These are phyloP conservation scores for Schizopygopsis malacanthus DNA, from an alignment of 2,797 vertebrate species.

Conservation along the genomic window DNA sequence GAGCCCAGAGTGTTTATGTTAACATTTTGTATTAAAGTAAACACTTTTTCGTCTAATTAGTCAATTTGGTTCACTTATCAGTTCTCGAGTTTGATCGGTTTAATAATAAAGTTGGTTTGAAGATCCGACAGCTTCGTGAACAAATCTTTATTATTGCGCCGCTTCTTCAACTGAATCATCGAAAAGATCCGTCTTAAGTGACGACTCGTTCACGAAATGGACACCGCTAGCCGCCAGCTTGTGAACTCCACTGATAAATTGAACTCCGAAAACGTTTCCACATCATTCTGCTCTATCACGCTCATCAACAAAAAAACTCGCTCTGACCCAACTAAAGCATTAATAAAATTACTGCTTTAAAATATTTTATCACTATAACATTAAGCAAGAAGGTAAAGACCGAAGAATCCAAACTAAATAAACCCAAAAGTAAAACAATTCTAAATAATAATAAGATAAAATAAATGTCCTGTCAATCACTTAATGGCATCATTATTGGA, in stretches of 20 bases:
- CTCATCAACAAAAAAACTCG: not conserved
- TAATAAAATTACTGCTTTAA: not conserved
- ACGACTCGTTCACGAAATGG: not conserved
- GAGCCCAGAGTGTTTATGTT: not conserved
- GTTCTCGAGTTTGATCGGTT: not conserved
- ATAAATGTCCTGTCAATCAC: not conserved
- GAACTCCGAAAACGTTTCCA: not conserved
- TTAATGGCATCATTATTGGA: not conserved
- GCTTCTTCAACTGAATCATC: not conserved
- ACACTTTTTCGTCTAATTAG: not conserved
- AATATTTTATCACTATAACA: not conserved
- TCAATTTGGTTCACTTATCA: not conserved
- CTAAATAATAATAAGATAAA: not conserved
- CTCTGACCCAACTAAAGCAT: not conserved
- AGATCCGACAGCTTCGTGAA: not conserved
- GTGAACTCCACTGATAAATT: not conserved
- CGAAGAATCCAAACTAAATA: not conserved
- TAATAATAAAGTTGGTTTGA: not conserved
- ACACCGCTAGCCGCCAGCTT: not conserved
- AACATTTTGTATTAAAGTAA: not conserved
- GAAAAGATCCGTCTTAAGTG: too few species aligned
- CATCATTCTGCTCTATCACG: not conserved
- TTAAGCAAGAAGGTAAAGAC: not conserved
- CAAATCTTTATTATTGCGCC: not conserved
- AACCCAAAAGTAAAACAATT: not conserved